These are phyloP conservation scores for Zelleria hepariella DNA, from an alignment of 2,888 invertebrate species.

Conservation along the genomic window DNA sequence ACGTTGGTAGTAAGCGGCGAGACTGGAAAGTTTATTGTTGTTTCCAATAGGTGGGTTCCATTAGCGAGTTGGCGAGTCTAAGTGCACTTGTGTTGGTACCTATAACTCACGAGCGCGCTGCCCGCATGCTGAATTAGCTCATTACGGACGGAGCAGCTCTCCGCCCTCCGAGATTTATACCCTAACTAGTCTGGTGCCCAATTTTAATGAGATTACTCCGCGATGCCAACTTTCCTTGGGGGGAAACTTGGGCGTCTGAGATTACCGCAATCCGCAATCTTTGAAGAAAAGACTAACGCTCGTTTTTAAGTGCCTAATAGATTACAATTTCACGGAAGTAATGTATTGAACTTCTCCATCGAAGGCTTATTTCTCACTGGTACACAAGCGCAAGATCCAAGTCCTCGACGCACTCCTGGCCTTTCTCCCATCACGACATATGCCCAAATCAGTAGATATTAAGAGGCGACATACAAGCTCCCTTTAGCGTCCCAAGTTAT, in stretches of 20 bases:
- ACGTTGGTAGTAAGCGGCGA: background rate
- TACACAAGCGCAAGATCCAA: no score
- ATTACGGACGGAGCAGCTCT: conserved; percentile 31
- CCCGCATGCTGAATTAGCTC: conserved; percentile 52
- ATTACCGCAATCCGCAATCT: background rate
- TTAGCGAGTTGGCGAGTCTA: background rate
- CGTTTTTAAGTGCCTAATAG: background rate
- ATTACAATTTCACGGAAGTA: no score
- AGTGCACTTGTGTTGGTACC: background rate
- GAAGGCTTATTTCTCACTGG: no score
- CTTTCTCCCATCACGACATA: no score
- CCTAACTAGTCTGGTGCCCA: conserved; percentile 15
- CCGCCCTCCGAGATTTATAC: background rate
- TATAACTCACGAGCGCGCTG: background rate
- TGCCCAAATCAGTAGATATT: background rate
- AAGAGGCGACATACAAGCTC: background rate
- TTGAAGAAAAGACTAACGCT: background rate
- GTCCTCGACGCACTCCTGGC: no score
- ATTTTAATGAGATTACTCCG: conserved; percentile 33
- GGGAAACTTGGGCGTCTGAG: background rate
- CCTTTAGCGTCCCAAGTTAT: background rate
- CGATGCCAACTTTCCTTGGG: background rate
- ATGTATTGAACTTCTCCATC: no score
- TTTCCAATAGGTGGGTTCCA: background rate
- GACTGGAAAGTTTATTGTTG: background rate